These are phyloP conservation scores for Eurois occulta DNA, from an alignment of 2,888 invertebrate genomes.

Conservation along the genomic window DNA sequence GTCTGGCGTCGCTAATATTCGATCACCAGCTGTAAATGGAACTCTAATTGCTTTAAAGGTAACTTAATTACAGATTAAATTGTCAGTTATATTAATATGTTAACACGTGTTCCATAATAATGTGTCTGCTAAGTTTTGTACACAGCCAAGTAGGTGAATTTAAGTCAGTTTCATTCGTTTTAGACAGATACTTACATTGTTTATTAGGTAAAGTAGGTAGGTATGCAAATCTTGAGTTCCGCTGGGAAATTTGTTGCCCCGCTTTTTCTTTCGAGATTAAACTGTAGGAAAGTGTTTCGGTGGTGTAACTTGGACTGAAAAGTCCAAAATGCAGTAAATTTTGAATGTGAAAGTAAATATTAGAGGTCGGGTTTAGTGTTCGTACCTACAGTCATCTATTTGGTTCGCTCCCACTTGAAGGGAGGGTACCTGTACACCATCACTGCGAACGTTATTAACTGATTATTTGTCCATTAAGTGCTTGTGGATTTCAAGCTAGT, in stretches of 20 bases:
- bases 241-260: conserved; percentile 30
- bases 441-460: neutral
- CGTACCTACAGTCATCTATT: neutral
- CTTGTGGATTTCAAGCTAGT: neutral
- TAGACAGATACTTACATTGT: conserved; percentile 22
- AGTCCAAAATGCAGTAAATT: conserved; percentile 4
- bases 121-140: conserved; percentile 4
- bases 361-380: neutral
- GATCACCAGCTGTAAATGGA: conserved; percentile 23
- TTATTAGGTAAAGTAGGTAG: conserved; percentile 26
- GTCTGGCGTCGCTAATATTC: conserved; percentile 29
- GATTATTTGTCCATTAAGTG: neutral
- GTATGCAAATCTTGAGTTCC: conserved; percentile 43
- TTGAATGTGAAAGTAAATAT: neutral
- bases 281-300: conserved; percentile 11
- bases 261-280: conserved; percentile 14
- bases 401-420: neutral
- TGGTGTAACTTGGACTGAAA: neutral
- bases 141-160: neutral
- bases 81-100: conserved; percentile 31
- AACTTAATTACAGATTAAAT: conserved; percentile 36
- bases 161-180: neutral
- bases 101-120: conserved; percentile 11
- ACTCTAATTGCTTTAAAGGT: conserved; percentile 40
- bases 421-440: neutral